phyloP scores from a whole-genome alignment of 2,888 invertebrate species.

The Encarsia formosa region DNA sequence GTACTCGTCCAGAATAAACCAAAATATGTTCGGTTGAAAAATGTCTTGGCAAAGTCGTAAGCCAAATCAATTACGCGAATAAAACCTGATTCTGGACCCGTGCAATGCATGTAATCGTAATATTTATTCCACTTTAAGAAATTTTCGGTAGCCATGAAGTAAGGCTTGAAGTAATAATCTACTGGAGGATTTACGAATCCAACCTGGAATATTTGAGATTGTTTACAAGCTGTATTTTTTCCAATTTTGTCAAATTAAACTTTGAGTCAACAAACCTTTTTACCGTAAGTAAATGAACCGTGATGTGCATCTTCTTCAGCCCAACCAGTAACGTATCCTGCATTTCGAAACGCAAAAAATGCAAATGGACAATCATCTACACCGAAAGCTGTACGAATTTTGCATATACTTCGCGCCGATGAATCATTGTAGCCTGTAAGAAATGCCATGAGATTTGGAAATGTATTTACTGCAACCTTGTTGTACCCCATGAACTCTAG shows the following conservation, averaged over 20 bases:
- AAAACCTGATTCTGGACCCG: slow-evolving; percentile 62
- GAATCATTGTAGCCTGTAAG: slow-evolving; percentile 63
- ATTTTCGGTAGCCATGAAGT: slow-evolving; percentile 65
- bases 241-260: not conserved
- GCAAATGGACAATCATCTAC: slow-evolving; percentile 70
- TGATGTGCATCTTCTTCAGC: slow-evolving; percentile 72
- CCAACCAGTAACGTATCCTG: slow-evolving; percentile 74
- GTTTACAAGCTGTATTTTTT: not conserved
- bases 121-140: slow-evolving; percentile 49
- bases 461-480: slow-evolving; percentile 83
- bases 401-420: slow-evolving; percentile 54
- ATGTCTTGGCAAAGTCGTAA: slow-evolving; percentile 61
- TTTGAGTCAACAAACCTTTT: too few species aligned
- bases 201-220: slow-evolving; percentile 34
- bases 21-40: slow-evolving; percentile 60
- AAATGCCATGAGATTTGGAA: slow-evolving; percentile 83
- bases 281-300: slow-evolving; percentile 70
- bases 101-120: slow-evolving; percentile 57
- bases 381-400: slow-evolving; percentile 52
- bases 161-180: slow-evolving; percentile 77
- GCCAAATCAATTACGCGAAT: slow-evolving; percentile 68
- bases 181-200: slow-evolving; percentile 73
- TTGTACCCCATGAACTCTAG: slow-evolving; percentile 71
- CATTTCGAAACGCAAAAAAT: slow-evolving; percentile 70
- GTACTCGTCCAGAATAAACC: slow-evolving; percentile 80